These are phyloP conservation scores for Drosophila ironensis DNA, from an alignment of 1,140 invertebrate species.

Conservation along the genomic window DNA sequence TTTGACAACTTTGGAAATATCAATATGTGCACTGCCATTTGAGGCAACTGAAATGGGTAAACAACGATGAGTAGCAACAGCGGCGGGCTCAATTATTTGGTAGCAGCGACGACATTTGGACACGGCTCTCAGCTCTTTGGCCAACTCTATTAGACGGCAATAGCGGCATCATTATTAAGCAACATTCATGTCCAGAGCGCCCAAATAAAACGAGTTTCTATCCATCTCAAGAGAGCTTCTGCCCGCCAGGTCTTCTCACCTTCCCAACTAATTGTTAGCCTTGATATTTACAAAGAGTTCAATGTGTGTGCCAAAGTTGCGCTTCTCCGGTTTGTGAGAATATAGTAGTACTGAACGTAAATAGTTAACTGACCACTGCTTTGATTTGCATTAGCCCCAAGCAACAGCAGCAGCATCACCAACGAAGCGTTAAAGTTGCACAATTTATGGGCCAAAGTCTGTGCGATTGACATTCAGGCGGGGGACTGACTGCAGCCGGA, in stretches of 20 bases:
- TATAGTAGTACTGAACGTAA: constrained; percentile 40
- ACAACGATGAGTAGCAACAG: constrained; percentile 4
- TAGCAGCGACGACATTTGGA: constrained; percentile 60
- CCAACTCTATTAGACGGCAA: constrained; percentile 66
- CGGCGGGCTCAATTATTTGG: constrained; percentile 48
- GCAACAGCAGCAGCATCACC: constrained; percentile 16
- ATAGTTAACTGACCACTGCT: constrained; percentile 40
- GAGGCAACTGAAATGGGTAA: constrained; percentile 23
- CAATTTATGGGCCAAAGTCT: constrained; percentile 61
- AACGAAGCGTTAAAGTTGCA: constrained; percentile 38
- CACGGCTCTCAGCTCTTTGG: constrained; percentile 49
- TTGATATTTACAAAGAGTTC: constrained; percentile 69
- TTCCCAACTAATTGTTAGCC: constrained; percentile 66
- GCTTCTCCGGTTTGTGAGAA: constrained; percentile 14
- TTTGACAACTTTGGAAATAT: constrained; percentile 51
- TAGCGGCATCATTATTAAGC: constrained; percentile 42
- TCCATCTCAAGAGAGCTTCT: constrained; percentile 32
- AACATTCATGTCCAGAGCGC: constrained; percentile 47
- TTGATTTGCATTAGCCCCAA: constrained; percentile 53
- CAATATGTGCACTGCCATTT: constrained; percentile 54
- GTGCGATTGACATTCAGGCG: constrained; percentile 44
- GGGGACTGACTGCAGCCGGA: background rate
- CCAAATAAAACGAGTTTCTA: constrained; percentile 47
- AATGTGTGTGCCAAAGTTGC: constrained; percentile 19
- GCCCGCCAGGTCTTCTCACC: constrained; percentile 42